These are phyloP conservation scores for Notamacropus eugenii DNA, from an alignment of 2,797 vertebrate genomes.

Conservation along the genomic window DNA sequence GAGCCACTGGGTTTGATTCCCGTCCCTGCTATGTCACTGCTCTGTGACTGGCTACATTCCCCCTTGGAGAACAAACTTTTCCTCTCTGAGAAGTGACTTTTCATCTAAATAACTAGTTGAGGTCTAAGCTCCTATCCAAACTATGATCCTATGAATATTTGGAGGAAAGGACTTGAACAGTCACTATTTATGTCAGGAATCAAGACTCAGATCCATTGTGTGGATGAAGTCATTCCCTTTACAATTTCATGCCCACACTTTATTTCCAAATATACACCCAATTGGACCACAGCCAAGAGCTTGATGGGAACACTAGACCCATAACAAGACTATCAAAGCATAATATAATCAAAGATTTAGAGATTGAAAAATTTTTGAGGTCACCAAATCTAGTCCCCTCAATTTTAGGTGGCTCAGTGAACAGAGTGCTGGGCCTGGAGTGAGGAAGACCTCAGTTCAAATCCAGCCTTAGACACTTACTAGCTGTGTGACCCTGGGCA, in stretches of 20 bases:
- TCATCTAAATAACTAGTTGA: constrained; percentile 40
- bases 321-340: neutral
- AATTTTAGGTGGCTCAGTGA: too few relatives aligned
- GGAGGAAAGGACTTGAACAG: neutral
- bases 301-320: neutral
- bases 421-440: too few relatives aligned
- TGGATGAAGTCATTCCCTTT: neutral
- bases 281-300: neutral
- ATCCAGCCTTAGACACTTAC: too few relatives aligned
- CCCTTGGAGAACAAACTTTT: neutral
- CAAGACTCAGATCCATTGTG: neutral
- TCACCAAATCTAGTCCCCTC: neutral
- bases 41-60: neutral
- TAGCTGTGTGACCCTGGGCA: too few relatives aligned
- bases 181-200: neutral
- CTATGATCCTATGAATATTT: constrained; percentile 18
- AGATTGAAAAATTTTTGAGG: neutral
- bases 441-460: too few relatives aligned
- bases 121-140: neutral
- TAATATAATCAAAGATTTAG: neutral
- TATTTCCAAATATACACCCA: neutral
- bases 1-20: neutral
- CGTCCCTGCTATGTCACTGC: neutral
- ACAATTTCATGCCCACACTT: neutral
- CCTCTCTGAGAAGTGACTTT: neutral